Base-by-base conservation (phyloP, 2,888 invertebrate genomes). In the Pomacea canaliculata region DNA sequence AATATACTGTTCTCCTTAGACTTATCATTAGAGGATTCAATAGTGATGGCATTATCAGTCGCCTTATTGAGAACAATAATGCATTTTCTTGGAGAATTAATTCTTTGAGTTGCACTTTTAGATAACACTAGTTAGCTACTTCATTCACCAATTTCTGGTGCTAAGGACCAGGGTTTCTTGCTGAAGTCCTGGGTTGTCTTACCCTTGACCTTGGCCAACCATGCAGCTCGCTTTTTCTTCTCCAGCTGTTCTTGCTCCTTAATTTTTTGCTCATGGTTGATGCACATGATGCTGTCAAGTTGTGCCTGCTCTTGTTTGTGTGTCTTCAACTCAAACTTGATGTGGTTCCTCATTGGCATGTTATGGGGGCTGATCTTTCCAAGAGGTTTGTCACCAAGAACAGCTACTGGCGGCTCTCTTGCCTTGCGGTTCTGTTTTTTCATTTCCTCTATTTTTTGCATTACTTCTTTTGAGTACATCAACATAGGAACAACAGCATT, bases 271-370 rank as follows among this genome's bases (percentile, higher is more conserved):
- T 85, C 81, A n/a, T 75, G 62, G 69, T 84, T 81, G n/a, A 76
- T 79, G 60, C 82, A 81, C 76, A 85, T 83, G 18, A 88, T 85
- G 67, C 83, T 79, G n/a, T 75, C 79, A 27, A 88, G 81, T 70
- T 82, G 82, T 59, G 87, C 83, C 62, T 83, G 79, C 70, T 88
- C 88, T 70, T 90, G 88, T 76, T 87, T 81, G 74, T 89, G 85
- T 18, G 90, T 90, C 49, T 83, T 79, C 77, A 90, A 82, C 74
- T 88, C 86, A 85, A 90, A 89, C 77, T 86, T 84, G 23, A 85
- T 83, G 80, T 89, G 86, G 51, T 81, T 85, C 46, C 89, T 78
- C 84, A 90, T 78, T 12, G 89, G 90, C 67, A 88, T 85, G 78
- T 89, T 89, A 79, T 82, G 87, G 51, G 83, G 82, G 76, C 87